Base-by-base conservation (phyloP, 2,888 invertebrate species). In the Lasioglossum calceatum region DNA sequence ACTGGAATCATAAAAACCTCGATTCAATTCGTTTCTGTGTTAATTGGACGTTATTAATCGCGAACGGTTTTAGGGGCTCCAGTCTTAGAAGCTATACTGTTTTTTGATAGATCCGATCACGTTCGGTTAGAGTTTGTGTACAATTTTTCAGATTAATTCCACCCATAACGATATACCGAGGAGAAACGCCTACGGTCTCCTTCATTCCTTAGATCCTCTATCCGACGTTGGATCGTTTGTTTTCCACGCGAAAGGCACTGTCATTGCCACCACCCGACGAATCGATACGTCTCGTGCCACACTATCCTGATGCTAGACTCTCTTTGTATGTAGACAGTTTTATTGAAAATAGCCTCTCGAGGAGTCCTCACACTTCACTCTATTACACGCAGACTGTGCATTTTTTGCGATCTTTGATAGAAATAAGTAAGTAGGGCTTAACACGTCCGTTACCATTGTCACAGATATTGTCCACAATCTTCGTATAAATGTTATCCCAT, bases 191-290 rank as follows among this genome's bases (percentile, higher is more conserved):
- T 16, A 61, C 61, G 27, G 27, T 32, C 27, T 27, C 27, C 61
- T 61, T 27, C 61, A 2, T 16, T 32, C 64, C 64, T 32, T 32
- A 32, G 64, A 64, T 64, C 64, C 64, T 32, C 14, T 16, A 64
- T 64, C 32, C 64, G 64, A 64, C 64, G 36, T 36, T 19, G 70
- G 88, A 87, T 91, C 91, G 89, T 93, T 92, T 90, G 89, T 92
- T 93, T 92, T 86, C 89, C 89, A 36, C 82, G 82, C 79, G 84
- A 89, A 82, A 80, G 89, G 83, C 91, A 85, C 82, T 86, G 83
- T 87, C 91, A 77, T 78, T 77, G 71, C 71, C 72, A 50, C 73
- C 32, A 32, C 12, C 16, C 71, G 58, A 8, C 58, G 82, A 91
- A 90, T 90, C 89, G 91, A 90, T 90, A 91, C 61, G 39, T 42